A percentile compares a stretch with the other conserved stretches of the same genome.
These are phyloP conservation scores for Agonopterix arenella DNA, from an alignment of 2,888 invertebrate species.

Conservation along the genomic window DNA sequence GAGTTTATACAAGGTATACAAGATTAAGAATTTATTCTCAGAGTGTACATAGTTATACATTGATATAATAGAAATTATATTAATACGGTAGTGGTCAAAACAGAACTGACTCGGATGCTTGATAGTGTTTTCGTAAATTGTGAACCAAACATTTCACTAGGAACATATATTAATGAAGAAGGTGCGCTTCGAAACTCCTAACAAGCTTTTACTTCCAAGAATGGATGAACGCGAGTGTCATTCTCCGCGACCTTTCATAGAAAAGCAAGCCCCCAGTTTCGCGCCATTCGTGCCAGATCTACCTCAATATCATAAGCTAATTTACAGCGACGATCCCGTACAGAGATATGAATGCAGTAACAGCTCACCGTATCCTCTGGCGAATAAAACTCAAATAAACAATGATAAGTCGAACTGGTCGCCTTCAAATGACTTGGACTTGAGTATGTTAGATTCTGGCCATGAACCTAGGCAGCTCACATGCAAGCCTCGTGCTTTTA, in stretches of 20 bases:
- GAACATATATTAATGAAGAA: conserved; percentile 50
- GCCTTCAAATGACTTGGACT: conserved; percentile 56
- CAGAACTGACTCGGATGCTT: no score
- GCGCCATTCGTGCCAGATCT: conserved; percentile 26
- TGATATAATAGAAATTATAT: no score
- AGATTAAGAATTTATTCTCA: no score
- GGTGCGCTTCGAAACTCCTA: conserved; percentile 56
- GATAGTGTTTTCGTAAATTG: no score
- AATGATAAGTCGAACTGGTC: conserved; percentile 25
- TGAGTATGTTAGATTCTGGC: conserved; percentile 52
- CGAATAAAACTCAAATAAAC: conserved; percentile 34
- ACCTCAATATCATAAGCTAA: conserved; percentile 27
- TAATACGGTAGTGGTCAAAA: no score
- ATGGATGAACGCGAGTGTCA: conserved; percentile 61
- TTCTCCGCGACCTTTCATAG: conserved; percentile 57
- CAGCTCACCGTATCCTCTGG: conserved; percentile 49
- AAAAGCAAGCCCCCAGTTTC: conserved; percentile 26
- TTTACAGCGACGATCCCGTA: conserved; percentile 47
- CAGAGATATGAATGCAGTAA: conserved; percentile 51
- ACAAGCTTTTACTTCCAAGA: conserved; percentile 17
- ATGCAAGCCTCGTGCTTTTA: neutral
- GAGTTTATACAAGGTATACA: no score
- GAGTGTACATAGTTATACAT: no score
- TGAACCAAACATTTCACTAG: no score
- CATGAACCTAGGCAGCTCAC: neutral